These are phyloP conservation scores for Catocala fraxini DNA, from an alignment of 2,888 invertebrate genomes.

Conservation along the genomic window DNA sequence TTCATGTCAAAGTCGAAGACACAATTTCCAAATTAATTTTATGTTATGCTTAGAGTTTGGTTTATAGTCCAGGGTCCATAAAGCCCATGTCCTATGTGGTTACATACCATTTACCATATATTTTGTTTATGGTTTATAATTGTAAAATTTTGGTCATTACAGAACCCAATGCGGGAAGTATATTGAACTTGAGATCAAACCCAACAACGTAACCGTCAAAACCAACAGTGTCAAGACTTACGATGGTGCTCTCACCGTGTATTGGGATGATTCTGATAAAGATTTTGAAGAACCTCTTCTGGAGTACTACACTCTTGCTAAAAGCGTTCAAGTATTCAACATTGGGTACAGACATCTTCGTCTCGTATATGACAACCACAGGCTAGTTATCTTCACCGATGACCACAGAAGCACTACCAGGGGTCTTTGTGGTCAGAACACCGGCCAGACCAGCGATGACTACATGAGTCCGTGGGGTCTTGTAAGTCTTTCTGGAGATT, in stretches of 20 bases:
- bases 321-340: constrained; percentile 49
- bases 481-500: constrained; percentile 79
- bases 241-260: constrained; percentile 67
- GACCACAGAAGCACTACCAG: constrained; percentile 85
- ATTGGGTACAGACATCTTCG: constrained; percentile 73
- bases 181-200: constrained; percentile 71
- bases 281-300: constrained; percentile 64
- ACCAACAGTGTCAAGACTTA: constrained; percentile 76
- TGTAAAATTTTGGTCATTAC: constrained; percentile 7
- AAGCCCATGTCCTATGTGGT: no score
- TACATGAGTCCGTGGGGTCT: constrained; percentile 88
- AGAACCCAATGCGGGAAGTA: constrained; percentile 69
- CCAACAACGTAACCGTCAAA: constrained; percentile 68
- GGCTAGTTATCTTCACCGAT: constrained; percentile 74
- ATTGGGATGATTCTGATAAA: constrained; percentile 73
- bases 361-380: constrained; percentile 87
- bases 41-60: no score
- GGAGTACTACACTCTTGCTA: constrained; percentile 79
- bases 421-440: constrained; percentile 90
- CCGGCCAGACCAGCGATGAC: constrained; percentile 87
- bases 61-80: no score
- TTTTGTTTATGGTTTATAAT: no score
- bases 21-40: no score
- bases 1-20: no score
- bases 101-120: no score